Conservation (phyloP, 1,140 invertebrate species). For the Drosophila erecta region DNA sequence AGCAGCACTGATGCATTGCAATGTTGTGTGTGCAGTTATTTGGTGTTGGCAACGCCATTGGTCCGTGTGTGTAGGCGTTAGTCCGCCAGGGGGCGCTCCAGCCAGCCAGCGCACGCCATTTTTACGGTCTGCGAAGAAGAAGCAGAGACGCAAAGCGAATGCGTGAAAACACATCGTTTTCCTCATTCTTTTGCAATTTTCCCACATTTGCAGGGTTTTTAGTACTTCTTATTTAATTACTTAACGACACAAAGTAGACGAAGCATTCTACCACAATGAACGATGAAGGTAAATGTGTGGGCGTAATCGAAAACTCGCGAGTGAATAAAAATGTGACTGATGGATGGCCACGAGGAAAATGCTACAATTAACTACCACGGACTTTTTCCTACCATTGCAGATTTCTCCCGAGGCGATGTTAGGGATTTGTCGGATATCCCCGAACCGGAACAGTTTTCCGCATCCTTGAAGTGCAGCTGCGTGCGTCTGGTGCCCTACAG, state of each 20-base stretch:
- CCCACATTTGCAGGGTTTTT: background rate
- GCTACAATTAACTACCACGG: background rate
- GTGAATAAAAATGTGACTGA: slow-evolving; percentile 3
- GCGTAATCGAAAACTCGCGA: background rate
- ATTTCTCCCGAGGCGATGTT: slow-evolving; percentile 70
- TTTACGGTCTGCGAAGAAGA: slow-evolving; percentile 9
- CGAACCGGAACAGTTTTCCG: slow-evolving; percentile 5
- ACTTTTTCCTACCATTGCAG: slow-evolving; percentile 27
- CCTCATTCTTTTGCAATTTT: slow-evolving; percentile 5
- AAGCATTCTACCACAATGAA: slow-evolving; percentile 11
- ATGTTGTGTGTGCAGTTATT: slow-evolving; percentile 9
- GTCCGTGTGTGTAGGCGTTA: background rate
- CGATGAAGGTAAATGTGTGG: slow-evolving; percentile 19
- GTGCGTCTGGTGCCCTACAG: slow-evolving; percentile 30
- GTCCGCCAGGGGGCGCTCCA: slow-evolving; percentile 7
- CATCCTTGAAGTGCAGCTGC: slow-evolving; percentile 8
- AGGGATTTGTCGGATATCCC: slow-evolving; percentile 46
- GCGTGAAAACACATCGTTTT: slow-evolving; percentile 42
- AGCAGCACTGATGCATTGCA: slow-evolving; percentile 9
- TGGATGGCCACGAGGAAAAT: slow-evolving; percentile 20
- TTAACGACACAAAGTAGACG: too few relatives aligned
- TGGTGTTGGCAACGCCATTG: slow-evolving; percentile 11
- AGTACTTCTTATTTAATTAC: background rate
- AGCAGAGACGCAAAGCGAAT: slow-evolving; percentile 29
- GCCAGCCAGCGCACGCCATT: slow-evolving; percentile 33